Evolutionary conservation across 2,888 invertebrate genomes (phyloP).

Genomic region (Globia sparganii): DNA sequence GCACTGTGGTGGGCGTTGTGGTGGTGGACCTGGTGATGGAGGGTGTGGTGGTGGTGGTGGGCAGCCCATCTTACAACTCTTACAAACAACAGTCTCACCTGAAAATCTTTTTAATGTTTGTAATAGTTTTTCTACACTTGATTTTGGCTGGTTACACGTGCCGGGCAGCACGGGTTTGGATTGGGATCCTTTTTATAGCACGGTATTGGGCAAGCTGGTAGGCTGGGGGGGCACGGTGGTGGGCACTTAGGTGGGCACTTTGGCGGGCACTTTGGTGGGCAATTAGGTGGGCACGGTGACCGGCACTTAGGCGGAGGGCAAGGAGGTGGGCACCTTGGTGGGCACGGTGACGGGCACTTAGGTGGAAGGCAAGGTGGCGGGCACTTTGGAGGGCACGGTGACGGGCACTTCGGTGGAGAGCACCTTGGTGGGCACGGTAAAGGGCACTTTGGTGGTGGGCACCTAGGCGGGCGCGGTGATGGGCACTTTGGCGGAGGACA

Average conservation of each 20-base stretch:
- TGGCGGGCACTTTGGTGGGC: background rate
- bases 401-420: background rate
- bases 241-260: background rate
- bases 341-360: background rate
- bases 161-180: background rate
- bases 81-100: constrained; percentile 7
- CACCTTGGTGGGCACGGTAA: background rate
- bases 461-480: background rate
- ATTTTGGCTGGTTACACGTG: background rate
- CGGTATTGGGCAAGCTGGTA: background rate
- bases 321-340: background rate
- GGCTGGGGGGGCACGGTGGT: background rate
- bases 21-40: background rate
- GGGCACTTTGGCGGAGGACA: background rate
- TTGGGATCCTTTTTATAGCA: constrained; percentile 20
- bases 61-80: background rate
- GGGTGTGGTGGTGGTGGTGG: background rate
- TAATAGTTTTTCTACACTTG: background rate
- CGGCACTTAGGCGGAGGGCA: constrained; percentile 5
- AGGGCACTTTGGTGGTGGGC: background rate
- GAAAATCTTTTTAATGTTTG: constrained; percentile 1
- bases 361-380: background rate
- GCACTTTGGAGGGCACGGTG: background rate
- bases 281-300: background rate
- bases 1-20: background rate